A percentile compares a stretch with the other conserved stretches of the same genome.
phyloP scores from a whole-genome alignment of 2,888 invertebrate species.

The Cyclophora albipunctata region DNA sequence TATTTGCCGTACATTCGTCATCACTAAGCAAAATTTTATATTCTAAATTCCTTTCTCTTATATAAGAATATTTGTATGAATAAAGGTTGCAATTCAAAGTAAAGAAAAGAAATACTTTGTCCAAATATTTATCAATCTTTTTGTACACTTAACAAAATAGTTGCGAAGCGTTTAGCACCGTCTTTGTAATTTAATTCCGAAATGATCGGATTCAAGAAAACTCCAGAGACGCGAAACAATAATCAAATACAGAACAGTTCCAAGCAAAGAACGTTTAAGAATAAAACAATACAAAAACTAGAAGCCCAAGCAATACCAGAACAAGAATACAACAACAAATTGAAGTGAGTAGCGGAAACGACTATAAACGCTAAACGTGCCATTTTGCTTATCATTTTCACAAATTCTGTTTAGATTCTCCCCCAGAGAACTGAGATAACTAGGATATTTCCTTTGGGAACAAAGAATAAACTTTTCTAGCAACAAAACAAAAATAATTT shows the following conservation, averaged over 20 bases:
- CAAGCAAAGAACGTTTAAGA: too few relatives aligned
- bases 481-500: constrained; percentile 1
- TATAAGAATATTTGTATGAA: too few relatives aligned
- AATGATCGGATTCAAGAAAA: too few relatives aligned
- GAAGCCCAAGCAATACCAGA: constrained; percentile 10
- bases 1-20: too few relatives aligned
- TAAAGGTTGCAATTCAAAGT: too few relatives aligned
- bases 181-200: too few relatives aligned
- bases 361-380: constrained; percentile 11
- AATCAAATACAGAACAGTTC: neutral
- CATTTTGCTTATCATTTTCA: constrained; percentile 16
- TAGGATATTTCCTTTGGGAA: constrained; percentile 7
- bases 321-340: constrained; percentile 15
- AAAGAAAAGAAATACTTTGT: too few relatives aligned
- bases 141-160: too few relatives aligned
- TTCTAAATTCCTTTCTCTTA: too few relatives aligned
- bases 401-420: constrained; percentile 14
- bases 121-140: too few relatives aligned
- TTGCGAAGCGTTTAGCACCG: too few relatives aligned
- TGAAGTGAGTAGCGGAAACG: constrained; percentile 10
- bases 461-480: constrained; percentile 6
- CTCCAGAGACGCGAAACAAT: neutral
- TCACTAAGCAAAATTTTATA: too few relatives aligned
- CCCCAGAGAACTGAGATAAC: constrained; percentile 13
- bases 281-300: constrained; percentile 11